These are phyloP conservation scores for Clitarchus hookeri DNA, from an alignment of 2,888 invertebrate genomes.

Conservation along the genomic window DNA sequence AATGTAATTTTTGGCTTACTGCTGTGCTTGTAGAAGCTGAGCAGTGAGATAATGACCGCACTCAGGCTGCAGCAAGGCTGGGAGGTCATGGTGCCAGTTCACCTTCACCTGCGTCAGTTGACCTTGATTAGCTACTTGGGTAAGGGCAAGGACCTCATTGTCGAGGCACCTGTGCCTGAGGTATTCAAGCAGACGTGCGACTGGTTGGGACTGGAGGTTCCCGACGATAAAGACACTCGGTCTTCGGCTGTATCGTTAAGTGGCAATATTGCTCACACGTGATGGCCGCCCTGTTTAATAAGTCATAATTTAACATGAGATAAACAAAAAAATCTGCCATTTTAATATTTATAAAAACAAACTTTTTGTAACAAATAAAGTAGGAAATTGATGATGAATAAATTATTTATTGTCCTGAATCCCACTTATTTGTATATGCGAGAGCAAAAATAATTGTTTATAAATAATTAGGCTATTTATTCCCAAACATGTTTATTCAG, in stretches of 20 bases:
- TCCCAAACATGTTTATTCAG: too few species aligned
- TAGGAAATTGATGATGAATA: too few species aligned
- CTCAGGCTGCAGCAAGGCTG: slow-evolving; percentile 26
- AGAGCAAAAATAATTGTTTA: too few species aligned
- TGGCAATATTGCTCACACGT: not conserved
- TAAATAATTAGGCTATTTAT: too few species aligned
- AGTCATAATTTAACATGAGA: too few species aligned
- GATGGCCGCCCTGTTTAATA: too few species aligned
- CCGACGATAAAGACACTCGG: slow-evolving; percentile 22
- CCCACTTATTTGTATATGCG: too few species aligned
- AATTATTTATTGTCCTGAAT: too few species aligned
- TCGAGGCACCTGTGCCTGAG: slow-evolving; percentile 31
- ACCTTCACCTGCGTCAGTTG: slow-evolving; percentile 31
- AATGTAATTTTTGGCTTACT: not conserved
- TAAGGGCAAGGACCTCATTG: slow-evolving; percentile 24
- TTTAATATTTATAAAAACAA: too few species aligned
- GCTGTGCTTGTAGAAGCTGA: slow-evolving; percentile 30
- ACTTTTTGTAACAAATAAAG: too few species aligned
- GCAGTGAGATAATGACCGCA: slow-evolving; percentile 1
- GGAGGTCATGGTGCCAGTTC: slow-evolving; percentile 32
- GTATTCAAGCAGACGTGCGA: slow-evolving; percentile 32
- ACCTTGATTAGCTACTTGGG: slow-evolving; percentile 27
- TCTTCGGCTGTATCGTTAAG: not conserved
- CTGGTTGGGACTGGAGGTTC: slow-evolving; percentile 21
- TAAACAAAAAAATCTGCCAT: too few species aligned